Evolutionary conservation across 1,140 invertebrate species (phyloP).

Genomic region (Drosophila yakuba): DNA sequence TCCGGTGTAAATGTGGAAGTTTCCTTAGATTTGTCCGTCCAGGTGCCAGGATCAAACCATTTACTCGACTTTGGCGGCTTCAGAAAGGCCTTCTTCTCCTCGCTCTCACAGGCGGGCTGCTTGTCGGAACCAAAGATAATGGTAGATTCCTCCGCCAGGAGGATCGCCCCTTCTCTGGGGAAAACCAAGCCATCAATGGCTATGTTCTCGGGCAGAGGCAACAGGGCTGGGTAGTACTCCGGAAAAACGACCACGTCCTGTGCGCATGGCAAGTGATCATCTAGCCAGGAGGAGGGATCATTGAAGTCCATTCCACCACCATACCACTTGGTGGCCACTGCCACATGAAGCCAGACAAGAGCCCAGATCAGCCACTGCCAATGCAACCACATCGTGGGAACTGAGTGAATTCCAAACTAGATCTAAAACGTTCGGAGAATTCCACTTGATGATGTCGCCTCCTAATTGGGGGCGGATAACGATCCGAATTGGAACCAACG

Average conservation of each 20-base stretch:
- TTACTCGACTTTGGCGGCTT: conserved; percentile 59
- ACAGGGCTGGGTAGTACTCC: conserved; percentile 57
- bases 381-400: conserved; percentile 38
- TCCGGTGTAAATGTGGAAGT: conserved; percentile 42
- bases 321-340: conserved; percentile 56
- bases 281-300: conserved; percentile 55
- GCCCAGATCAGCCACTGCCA: conserved; percentile 6
- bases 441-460: background rate
- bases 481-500: too few relatives aligned
- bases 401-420: conserved; percentile 22
- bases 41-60: conserved; percentile 77
- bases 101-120: conserved; percentile 43
- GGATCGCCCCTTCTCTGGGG: conserved; percentile 63
- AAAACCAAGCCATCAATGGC: conserved; percentile 61
- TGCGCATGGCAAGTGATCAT: conserved; percentile 63
- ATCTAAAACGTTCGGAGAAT: conserved; percentile 1
- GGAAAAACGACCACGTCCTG: conserved; percentile 70
- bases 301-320: conserved; percentile 49
- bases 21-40: conserved; percentile 23
- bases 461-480: conserved; percentile 48
- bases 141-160: conserved; percentile 61
- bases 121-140: conserved; percentile 43
- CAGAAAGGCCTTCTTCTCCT: conserved; percentile 42
- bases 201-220: conserved; percentile 60
- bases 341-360: conserved; percentile 9